A percentile compares a stretch with the other conserved stretches of the same genome.
These are phyloP conservation scores for Neodiprion lecontei DNA, from an alignment of 1,140 invertebrate species.

Conservation along the genomic window DNA sequence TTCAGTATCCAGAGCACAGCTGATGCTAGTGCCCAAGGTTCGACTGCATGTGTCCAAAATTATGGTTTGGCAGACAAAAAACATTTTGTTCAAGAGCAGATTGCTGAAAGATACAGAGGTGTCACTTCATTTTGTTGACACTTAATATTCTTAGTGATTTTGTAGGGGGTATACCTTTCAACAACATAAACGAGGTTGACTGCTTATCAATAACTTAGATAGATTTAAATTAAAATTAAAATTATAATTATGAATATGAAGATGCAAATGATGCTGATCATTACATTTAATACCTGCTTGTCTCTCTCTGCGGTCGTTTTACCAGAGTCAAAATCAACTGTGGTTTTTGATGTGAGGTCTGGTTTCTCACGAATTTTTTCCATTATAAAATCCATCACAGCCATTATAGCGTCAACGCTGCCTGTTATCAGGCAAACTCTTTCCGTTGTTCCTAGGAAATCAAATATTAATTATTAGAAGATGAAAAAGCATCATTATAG, in stretches of 20 bases:
- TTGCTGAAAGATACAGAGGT: too few species aligned
- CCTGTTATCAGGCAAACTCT: constrained; percentile 97
- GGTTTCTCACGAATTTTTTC: constrained; percentile 98
- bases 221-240: neutral
- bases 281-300: constrained; percentile 68
- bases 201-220: too few species aligned
- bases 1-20: too few species aligned
- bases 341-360: constrained; percentile 83
- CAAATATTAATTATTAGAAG: constrained; percentile 20
- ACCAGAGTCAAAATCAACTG: constrained; percentile 71
- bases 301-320: constrained; percentile 80
- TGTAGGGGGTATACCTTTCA: too few species aligned
- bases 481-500: neutral
- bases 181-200: too few species aligned
- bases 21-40: too few species aligned
- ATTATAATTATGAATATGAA: constrained; percentile 17
- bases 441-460: constrained; percentile 88
- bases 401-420: constrained; percentile 90
- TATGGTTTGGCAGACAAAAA: too few species aligned
- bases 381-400: constrained; percentile 95
- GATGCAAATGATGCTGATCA: constrained; percentile 20
- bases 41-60: too few species aligned
- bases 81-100: too few species aligned
- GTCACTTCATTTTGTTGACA: too few species aligned
- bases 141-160: too few species aligned